Evolutionary conservation across 1,140 invertebrate genomes (phyloP), one percentile per base, ranked within the genome.

Genomic region (Penaeus japonicus): DNA sequence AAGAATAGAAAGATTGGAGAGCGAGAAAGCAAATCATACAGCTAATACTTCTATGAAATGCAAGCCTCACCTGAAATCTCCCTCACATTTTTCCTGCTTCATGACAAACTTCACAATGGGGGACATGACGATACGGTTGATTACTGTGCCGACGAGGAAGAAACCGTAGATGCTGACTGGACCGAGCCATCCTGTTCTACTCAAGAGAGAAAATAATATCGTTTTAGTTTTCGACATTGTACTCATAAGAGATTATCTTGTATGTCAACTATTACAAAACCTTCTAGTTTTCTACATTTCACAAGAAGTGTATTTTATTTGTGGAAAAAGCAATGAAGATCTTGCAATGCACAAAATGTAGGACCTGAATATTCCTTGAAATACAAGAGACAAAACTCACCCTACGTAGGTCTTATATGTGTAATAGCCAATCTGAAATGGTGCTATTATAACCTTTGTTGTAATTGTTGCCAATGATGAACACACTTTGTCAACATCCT

Each of bases 111-210:
- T 91, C n/a, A 95, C 94, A n/a, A 95, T 93, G 20, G 94, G 94
- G 4, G 93, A 93, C 93, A 95, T 94, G 0, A 95, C 91, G 4
- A 94, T 89, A 89, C 94, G 94, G 91, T 95, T 95, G 32, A 95
- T 91, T 4, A 94, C 84, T 0, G 94, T 94, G 20, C 93, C 93
- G 12, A 95, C 84, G 5, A 94, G n/a, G 91, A 95, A 95, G 89
- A 94, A 95, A 0, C 92, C 87, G 88, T 95, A 93, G 39, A 94
- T 93, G 86, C 93, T 93, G 22, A 94, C 91, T 62, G 94, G 94
- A 18, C 95, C 95, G 53, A 95, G 89, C 92, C 93, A 94, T 18
- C 94, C 94, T 79, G 94, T 94, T 73, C 94, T 94, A 91, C 55
- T 92, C 90, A 87, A 88, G 35, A 10, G 30, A 78, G 22, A 22